phyloP scores from a whole-genome alignment of 2,888 invertebrate species.

The Tipula helvola region DNA sequence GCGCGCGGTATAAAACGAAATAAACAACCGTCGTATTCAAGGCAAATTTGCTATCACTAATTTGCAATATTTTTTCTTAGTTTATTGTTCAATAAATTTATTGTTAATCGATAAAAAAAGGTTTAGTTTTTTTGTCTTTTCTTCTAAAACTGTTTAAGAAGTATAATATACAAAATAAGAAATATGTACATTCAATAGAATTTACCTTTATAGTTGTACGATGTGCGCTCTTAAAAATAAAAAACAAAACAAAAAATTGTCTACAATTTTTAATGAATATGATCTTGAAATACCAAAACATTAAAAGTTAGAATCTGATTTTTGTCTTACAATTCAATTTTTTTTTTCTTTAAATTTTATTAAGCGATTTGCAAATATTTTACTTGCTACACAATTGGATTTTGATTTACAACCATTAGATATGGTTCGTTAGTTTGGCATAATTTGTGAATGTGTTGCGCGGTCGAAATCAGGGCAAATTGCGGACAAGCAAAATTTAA shows the following conservation, averaged over 20 bases:
- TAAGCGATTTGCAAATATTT: background rate
- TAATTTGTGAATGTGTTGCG: background rate
- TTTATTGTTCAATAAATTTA: slow-evolving; percentile 4
- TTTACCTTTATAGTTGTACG: background rate
- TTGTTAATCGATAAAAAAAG: background rate
- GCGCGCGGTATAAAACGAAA: background rate
- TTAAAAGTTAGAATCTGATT: background rate
- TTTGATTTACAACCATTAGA: background rate
- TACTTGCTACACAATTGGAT: background rate
- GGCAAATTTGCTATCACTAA: background rate
- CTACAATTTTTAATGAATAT: background rate
- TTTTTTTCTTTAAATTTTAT: background rate
- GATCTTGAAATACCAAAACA: background rate
- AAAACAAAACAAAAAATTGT: background rate
- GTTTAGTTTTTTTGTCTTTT: background rate
- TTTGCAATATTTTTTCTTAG: background rate
- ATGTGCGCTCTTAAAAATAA: background rate
- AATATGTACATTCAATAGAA: background rate
- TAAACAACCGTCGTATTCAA: background rate
- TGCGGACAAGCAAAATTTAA: background rate
- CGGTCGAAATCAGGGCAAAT: background rate
- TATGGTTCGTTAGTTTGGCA: background rate
- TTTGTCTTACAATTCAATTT: background rate
- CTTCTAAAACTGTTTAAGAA: background rate
- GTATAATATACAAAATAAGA: background rate